A percentile compares a stretch with the other conserved stretches of the same genome.
These are phyloP conservation scores for Acronicta psi DNA, from an alignment of 2,888 invertebrate genomes.

Conservation along the genomic window DNA sequence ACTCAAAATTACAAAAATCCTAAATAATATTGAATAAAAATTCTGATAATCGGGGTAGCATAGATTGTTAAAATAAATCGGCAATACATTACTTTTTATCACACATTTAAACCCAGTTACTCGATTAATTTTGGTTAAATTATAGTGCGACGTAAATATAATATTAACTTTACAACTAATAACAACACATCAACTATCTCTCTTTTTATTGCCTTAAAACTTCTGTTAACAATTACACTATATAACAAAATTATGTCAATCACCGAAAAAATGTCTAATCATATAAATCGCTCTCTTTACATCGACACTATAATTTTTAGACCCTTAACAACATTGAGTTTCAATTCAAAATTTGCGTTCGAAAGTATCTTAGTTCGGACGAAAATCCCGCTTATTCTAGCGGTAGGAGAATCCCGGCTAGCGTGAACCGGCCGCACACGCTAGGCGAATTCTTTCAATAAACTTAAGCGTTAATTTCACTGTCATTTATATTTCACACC, in stretches of 20 bases:
- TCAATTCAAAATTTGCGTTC: constrained; percentile 32
- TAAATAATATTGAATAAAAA: constrained; percentile 55
- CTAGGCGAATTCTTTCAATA: constrained; percentile 31
- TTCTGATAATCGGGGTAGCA: constrained; percentile 50
- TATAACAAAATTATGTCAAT: constrained; percentile 50
- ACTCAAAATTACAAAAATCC: constrained; percentile 50
- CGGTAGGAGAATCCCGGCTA: constrained; percentile 35
- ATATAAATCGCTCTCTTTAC: constrained; percentile 35
- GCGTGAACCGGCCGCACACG: constrained; percentile 48
- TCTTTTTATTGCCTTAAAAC: constrained; percentile 50
- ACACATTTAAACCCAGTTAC: constrained; percentile 56
- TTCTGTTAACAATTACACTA: constrained; percentile 52
- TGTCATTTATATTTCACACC: constrained; percentile 39
- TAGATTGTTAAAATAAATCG: constrained; percentile 54
- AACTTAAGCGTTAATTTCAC: constrained; percentile 28
- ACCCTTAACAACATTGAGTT: constrained; percentile 35
- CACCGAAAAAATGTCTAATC: constrained; percentile 47
- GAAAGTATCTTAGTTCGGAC: constrained; percentile 20
- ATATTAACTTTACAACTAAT: constrained; percentile 48
- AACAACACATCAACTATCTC: constrained; percentile 49
- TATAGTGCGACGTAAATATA: constrained; percentile 38
- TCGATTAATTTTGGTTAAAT: constrained; percentile 37
- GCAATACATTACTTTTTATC: constrained; percentile 43
- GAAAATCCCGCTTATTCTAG: constrained; percentile 38
- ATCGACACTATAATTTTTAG: constrained; percentile 37